Evolutionary conservation across 2,113 vertebrate genomes (phyloP).

Genomic region (Scolopax mira): DNA sequence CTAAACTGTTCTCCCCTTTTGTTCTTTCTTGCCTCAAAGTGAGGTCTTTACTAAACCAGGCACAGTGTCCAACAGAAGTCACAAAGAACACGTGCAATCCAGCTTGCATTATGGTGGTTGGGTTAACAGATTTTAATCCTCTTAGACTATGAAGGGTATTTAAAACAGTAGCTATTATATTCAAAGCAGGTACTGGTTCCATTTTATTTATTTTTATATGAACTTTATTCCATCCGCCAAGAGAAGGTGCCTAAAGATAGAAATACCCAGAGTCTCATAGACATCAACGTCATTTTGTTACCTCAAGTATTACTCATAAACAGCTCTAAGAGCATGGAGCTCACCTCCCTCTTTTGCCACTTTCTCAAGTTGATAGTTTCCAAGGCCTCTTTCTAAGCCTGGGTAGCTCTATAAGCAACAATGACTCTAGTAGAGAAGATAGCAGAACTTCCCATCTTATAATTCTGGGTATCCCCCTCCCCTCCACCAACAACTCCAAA

Average conservation of each 20-base stretch:
- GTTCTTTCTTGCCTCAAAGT: neutral
- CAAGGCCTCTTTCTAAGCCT: neutral
- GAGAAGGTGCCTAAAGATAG: neutral
- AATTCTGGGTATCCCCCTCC: neutral
- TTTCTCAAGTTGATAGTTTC: neutral
- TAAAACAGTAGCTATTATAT: neutral
- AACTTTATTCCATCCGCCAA: neutral
- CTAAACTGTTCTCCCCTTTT: neutral
- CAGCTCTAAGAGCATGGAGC: neutral
- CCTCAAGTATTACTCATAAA: neutral
- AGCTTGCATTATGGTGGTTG: neutral
- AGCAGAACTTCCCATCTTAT: neutral
- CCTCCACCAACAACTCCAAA: neutral
- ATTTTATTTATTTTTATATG: neutral
- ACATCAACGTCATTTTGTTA: neutral
- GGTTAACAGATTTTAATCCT: neutral
- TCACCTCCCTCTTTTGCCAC: neutral
- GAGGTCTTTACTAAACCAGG: neutral
- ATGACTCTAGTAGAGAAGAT: neutral
- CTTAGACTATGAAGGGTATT: neutral
- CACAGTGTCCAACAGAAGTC: neutral
- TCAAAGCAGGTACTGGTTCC: neutral
- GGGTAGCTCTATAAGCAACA: neutral
- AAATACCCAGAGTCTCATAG: neutral
- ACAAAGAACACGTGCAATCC: neutral